Evolutionary conservation across 2,113 vertebrate species (phyloP).

Genomic region (Malurus cyaneus): DNA sequence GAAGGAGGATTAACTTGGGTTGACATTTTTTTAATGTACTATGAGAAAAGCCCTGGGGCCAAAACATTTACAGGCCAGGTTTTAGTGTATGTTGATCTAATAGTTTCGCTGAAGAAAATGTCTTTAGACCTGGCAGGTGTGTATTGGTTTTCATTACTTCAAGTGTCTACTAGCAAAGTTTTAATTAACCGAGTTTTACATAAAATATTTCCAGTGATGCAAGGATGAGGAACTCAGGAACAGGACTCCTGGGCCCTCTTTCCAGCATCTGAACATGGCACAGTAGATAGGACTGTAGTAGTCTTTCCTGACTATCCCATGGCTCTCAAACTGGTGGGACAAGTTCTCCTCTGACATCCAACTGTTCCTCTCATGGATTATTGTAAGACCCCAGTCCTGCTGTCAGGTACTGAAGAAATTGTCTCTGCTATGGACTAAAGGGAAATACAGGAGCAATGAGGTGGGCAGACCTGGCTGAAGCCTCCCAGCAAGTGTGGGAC

Average conservation of each 20-base stretch:
- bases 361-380: background rate
- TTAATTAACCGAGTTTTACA: constrained; percentile 14
- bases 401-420: background rate
- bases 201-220: constrained; percentile 24
- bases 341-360: background rate
- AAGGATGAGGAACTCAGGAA: background rate
- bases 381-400: background rate
- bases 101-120: constrained; percentile 50
- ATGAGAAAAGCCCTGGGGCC: constrained; percentile 59
- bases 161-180: constrained; percentile 51
- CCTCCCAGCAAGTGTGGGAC: background rate
- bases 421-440: background rate
- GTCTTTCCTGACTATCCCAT: background rate
- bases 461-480: background rate
- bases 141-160: constrained; percentile 57
- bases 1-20: constrained; percentile 58
- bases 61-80: constrained; percentile 57
- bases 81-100: constrained; percentile 45
- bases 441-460: background rate
- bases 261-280: background rate
- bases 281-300: background rate
- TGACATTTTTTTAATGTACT: constrained; percentile 47
- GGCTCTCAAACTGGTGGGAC: background rate
- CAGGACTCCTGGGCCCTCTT: background rate
- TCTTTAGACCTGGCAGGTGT: constrained; percentile 56